Base-by-base conservation (phyloP, 2,113 vertebrate genomes). In the Eubucco bourcierii region DNA sequence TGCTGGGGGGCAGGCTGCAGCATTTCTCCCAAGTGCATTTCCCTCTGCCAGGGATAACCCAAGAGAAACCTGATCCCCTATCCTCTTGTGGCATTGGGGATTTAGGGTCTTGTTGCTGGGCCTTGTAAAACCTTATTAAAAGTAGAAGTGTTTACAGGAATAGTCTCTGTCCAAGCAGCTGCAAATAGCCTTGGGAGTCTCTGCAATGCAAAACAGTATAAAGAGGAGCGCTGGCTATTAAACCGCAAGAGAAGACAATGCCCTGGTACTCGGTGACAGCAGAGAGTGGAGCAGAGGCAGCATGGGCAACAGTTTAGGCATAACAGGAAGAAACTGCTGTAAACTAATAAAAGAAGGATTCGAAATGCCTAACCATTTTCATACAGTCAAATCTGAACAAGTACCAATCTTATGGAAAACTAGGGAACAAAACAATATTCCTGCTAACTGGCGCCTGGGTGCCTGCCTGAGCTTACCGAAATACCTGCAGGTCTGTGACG, bases 271-370 rank as follows among this genome's bases (percentile, higher is more conserved):
- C 60, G 92, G 86, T 87, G 94, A 78, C 76, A 95, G 87, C 66
- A 84, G 66, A 94, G 81, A 89, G 72, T 53, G 61, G 85, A 87
- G 79, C 65, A 91, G 64, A 83, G 76, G 39, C 1, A 0, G 72
- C 76, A 78, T 9, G 29, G 83, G 89, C 82, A 80, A 90, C 53
- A 68, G 61, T 59, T 90, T 76, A 84, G 70, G 84, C 82, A 59
- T 84, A 88, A 91, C 85, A 90, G 80, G 91, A 95, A 90, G 72
- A 90, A 91, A 66, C 64, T 91, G 61, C 80, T 72, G 37, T 78
- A 91, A 96, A 91, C 89, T 94, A 86, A 95, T 94, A 93, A 96
- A 92, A 96, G 80, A 82, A 94, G 87, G 90, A 95, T 93, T 93
- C 85, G 33, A 84, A 90, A 47, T 50, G 27, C 58, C 83, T 87